Conservation (phyloP, 2,797 vertebrate species). For the Helarctos malayanus region DNA sequence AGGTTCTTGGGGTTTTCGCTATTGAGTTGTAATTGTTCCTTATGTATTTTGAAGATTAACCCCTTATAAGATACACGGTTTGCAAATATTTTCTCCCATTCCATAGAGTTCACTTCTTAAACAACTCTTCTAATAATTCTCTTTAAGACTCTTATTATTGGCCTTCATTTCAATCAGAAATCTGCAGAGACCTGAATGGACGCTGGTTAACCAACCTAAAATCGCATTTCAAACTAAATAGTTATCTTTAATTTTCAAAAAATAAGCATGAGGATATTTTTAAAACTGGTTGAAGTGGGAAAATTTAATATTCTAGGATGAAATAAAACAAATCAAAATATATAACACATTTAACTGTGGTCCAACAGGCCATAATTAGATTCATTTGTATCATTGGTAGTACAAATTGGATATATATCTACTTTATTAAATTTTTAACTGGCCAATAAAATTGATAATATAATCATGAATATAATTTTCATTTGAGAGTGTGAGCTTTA, state of each 20-base stretch:
- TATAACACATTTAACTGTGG: background rate
- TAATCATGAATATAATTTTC: slow-evolving; percentile 46
- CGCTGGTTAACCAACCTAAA: background rate
- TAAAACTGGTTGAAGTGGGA: background rate
- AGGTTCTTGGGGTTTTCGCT: background rate
- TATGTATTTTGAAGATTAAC: slow-evolving; percentile 14
- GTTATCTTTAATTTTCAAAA: background rate
- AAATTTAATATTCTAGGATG: background rate
- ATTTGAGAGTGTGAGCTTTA: background rate
- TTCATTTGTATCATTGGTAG: background rate
- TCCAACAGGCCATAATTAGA: background rate
- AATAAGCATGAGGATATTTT: background rate
- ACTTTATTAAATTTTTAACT: slow-evolving; percentile 44
- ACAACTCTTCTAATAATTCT: slow-evolving; percentile 30
- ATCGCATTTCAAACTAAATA: slow-evolving; percentile 7
- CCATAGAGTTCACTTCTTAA: slow-evolving; percentile 14
- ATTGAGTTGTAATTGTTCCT: background rate
- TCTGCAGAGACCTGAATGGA: background rate
- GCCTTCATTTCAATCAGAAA: slow-evolving; percentile 19
- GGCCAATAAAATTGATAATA: slow-evolving; percentile 25
- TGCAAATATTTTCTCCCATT: slow-evolving; percentile 23
- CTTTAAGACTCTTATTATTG: background rate
- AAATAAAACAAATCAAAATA: slow-evolving; percentile 45
- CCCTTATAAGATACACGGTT: background rate
- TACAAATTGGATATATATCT: slow-evolving; percentile 14